These are phyloP conservation scores for Rhincodon typus DNA, from an alignment of 2,797 vertebrate genomes.

Conservation along the genomic window DNA sequence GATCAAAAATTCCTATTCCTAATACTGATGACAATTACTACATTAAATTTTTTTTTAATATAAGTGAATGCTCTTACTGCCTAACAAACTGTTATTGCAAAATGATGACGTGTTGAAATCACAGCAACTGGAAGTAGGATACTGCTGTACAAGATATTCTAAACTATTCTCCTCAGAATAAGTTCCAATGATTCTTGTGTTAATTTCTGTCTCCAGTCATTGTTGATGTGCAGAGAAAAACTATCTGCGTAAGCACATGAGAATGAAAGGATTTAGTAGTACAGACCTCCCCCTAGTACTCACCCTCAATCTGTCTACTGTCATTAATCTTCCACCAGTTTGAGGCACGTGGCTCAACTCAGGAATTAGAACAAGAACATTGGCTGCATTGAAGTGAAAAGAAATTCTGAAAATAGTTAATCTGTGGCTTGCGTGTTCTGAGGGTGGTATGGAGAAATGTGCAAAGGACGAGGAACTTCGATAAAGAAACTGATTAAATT, in stretches of 20 bases:
- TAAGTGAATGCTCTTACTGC: background rate
- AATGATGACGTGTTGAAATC: background rate
- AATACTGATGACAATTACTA: background rate
- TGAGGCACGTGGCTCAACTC: background rate
- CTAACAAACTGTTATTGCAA: background rate
- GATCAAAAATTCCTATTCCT: background rate
- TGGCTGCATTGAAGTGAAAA: conserved; percentile 1
- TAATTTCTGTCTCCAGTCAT: background rate
- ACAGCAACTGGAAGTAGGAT: background rate
- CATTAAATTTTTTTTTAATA: background rate
- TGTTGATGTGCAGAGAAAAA: background rate
- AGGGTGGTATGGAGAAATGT: background rate
- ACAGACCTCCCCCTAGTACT: background rate
- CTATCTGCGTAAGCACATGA: background rate
- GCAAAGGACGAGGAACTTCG: background rate
- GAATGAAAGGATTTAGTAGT: conserved; percentile 11
- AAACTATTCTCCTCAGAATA: background rate
- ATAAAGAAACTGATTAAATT: conserved; percentile 17
- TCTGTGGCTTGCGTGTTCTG: background rate
- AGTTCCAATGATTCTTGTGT: background rate
- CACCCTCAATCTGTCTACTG: conserved; percentile 8
- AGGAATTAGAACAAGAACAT: conserved; percentile 24
- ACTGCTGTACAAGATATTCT: background rate
- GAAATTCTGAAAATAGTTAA: conserved; percentile 12
- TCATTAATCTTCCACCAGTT: conserved; percentile 11